phyloP scores from a whole-genome alignment of 2,888 invertebrate species.

The Eristalis arbustorum region DNA sequence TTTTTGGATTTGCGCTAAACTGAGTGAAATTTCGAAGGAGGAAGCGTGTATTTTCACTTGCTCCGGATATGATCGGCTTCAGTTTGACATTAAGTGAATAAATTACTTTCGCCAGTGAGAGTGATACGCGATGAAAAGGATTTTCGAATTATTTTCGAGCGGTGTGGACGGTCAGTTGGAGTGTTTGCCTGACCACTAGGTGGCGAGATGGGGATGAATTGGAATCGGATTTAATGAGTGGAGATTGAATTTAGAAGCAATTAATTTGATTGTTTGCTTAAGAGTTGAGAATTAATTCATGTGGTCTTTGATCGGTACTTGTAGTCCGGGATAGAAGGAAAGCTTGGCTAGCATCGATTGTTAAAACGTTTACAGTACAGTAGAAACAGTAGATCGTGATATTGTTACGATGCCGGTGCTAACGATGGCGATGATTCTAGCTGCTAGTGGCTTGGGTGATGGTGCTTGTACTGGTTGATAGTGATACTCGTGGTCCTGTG shows the following conservation, averaged over 20 bases:
- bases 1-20: constrained; percentile 41
- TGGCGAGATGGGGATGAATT: neutral
- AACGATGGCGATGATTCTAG: neutral
- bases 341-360: too few species aligned
- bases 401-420: constrained; percentile 12
- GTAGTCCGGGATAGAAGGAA: too few species aligned
- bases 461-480: neutral
- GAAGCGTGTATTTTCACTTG: constrained; percentile 24
- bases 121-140: constrained; percentile 1
- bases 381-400: too few species aligned
- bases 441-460: constrained; percentile 10
- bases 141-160: neutral
- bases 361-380: too few species aligned
- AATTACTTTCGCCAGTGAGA: constrained; percentile 45
- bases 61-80: constrained; percentile 13
- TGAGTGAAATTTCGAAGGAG: constrained; percentile 38
- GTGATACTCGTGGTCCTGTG: neutral
- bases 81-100: constrained; percentile 58
- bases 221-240: neutral
- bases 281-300: too few species aligned
- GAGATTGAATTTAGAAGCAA: neutral
- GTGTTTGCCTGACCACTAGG: constrained; percentile 18
- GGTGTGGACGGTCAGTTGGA: constrained; percentile 25
- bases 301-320: too few species aligned
- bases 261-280: neutral